Percentiles rank a stretch among this genome's conserved stretches.
Evolutionary conservation across 2,888 invertebrate genomes (phyloP).

Genomic region (Chrysopilus asiliformis): DNA sequence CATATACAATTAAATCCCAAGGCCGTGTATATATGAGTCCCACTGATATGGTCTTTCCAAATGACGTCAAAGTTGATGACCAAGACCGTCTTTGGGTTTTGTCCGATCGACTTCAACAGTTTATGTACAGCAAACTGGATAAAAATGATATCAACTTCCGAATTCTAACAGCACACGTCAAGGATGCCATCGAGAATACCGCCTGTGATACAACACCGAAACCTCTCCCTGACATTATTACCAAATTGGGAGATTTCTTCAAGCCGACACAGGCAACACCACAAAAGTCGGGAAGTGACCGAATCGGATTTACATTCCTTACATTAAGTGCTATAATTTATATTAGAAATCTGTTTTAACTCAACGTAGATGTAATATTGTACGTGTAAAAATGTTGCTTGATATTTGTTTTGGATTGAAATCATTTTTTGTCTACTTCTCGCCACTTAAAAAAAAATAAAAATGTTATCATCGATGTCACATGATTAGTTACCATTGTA

Average conservation of each 20-base stretch:
- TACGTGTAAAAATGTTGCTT: too few relatives aligned
- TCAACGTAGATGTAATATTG: too few relatives aligned
- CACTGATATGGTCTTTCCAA: slow-evolving; percentile 59
- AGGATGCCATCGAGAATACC: slow-evolving; percentile 57
- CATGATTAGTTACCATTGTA: too few relatives aligned
- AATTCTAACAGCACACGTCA: slow-evolving; percentile 51
- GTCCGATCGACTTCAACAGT: slow-evolving; percentile 56
- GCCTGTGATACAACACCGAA: slow-evolving; percentile 51
- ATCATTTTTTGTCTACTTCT: too few relatives aligned
- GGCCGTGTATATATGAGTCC: slow-evolving; percentile 58
- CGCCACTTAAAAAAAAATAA: too few relatives aligned
- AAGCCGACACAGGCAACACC: too few relatives aligned
- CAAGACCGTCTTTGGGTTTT: slow-evolving; percentile 59
- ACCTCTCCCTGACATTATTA: slow-evolving; percentile 42
- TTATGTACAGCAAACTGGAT: slow-evolving; percentile 52
- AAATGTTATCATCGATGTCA: too few relatives aligned
- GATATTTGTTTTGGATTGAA: too few relatives aligned
- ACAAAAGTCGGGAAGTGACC: too few relatives aligned
- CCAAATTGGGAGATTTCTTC: slow-evolving; percentile 40
- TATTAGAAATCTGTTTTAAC: too few relatives aligned
- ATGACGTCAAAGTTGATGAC: slow-evolving; percentile 62
- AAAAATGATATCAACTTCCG: slow-evolving; percentile 54
- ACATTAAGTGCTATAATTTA: too few relatives aligned
- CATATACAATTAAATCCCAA: slow-evolving; percentile 54
- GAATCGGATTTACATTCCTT: too few relatives aligned